Conservation (phyloP, 2,797 vertebrate species). For the Helicolenus hilgendorfi region DNA sequence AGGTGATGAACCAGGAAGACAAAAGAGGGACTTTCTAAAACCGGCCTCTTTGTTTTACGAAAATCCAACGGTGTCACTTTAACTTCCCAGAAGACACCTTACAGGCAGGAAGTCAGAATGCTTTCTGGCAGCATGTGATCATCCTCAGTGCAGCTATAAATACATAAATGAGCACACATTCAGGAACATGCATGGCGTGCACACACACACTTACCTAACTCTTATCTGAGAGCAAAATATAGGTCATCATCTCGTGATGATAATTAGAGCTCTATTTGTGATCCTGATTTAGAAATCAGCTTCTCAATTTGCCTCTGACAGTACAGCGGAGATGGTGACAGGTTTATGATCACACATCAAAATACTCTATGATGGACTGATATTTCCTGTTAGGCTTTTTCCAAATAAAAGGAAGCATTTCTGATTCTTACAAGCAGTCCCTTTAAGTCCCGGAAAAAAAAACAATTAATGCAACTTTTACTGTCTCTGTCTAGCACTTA, state of each 20-base stretch:
- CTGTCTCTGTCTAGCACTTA: not conserved
- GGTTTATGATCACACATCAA: not conserved
- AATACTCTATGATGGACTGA: not conserved
- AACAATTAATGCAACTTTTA: not conserved
- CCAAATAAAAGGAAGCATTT: not conserved
- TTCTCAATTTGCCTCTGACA: not conserved
- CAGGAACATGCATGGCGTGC: not conserved
- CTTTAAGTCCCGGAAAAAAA: not conserved
- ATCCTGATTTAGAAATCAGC: slow-evolving; percentile 53
- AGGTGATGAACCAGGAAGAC: not conserved
- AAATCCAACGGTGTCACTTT: not conserved
- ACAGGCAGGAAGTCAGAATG: not conserved
- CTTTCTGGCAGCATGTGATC: not conserved
- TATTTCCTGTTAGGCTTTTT: not conserved
- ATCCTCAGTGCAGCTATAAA: not conserved
- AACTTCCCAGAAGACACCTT: not conserved
- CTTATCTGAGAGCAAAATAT: slow-evolving; percentile 62
- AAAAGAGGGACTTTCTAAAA: not conserved
- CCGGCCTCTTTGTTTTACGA: not conserved
- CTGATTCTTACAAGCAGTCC: too few species aligned
- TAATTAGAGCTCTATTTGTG: slow-evolving; percentile 65
- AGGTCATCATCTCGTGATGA: slow-evolving; percentile 48
- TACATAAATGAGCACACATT: slow-evolving; percentile 5
- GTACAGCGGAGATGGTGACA: not conserved
- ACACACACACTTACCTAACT: not conserved